Percentiles rank a stretch among this genome's conserved stretches.
phyloP scores from a whole-genome alignment of 2,888 invertebrate genomes.

The Alcis repandata region DNA sequence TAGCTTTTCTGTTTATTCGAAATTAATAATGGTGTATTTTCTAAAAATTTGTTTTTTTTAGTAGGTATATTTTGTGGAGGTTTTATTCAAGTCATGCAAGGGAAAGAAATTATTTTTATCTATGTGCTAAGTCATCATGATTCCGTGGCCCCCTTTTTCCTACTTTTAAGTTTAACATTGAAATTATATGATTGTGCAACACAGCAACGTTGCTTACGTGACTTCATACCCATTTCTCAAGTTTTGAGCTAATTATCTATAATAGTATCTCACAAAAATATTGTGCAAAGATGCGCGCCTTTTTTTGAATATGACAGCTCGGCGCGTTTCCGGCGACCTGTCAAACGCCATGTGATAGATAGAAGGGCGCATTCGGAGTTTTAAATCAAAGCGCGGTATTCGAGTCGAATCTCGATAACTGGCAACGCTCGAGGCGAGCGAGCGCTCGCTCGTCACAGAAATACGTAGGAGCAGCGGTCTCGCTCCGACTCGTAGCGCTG shows the following conservation, averaged over 20 bases:
- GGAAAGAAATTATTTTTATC: neutral
- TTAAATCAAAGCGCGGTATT: constrained; percentile 85
- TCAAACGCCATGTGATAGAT: constrained; percentile 87
- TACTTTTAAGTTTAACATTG: constrained; percentile 15
- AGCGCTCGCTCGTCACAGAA: constrained; percentile 78
- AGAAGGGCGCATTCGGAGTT: constrained; percentile 85
- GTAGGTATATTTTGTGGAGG: neutral
- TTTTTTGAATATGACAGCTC: constrained; percentile 82
- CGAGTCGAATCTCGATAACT: constrained; percentile 78
- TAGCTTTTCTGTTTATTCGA: too few relatives aligned
- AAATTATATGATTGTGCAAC: constrained; percentile 52
- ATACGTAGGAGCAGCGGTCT: constrained; percentile 74
- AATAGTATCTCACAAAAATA: constrained; percentile 50
- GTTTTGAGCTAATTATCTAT: constrained; percentile 38
- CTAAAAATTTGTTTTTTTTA: neutral
- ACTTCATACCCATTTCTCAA: constrained; percentile 43
- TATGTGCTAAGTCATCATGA: constrained; percentile 10
- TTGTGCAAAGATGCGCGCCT: constrained; percentile 71
- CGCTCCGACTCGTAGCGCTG: constrained; percentile 62
- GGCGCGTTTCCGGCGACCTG: constrained; percentile 82
- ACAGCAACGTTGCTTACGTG: constrained; percentile 50
- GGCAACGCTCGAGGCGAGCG: constrained; percentile 80
- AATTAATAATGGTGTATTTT: too few relatives aligned
- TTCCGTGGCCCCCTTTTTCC: neutral
- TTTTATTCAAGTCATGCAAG: neutral